Conservation (phyloP, 37 sponge, comb jelly and placozoan species). For the Ephydatia muelleri region DNA sequence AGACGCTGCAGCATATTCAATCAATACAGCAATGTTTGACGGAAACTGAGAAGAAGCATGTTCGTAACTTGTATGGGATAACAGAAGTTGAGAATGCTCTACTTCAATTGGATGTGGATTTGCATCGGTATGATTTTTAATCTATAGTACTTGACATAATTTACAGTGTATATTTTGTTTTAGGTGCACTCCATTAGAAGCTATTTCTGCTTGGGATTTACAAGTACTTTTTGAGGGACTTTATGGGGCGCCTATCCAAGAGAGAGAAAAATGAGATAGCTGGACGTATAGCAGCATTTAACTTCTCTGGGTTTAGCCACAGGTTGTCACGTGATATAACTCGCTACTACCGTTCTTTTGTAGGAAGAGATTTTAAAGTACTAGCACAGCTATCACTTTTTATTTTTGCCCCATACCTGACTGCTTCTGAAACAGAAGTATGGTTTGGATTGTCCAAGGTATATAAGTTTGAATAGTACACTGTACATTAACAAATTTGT, state of each 20-base stretch:
- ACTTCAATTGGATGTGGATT: constrained; percentile 1
- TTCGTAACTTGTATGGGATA: constrained; percentile 8
- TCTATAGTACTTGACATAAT: background rate
- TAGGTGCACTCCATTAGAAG: constrained; percentile 45
- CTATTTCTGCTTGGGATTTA: constrained; percentile 36
- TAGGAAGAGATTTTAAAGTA: constrained; percentile 47
- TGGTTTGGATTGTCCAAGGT: constrained; percentile 14
- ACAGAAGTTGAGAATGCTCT: constrained; percentile 11
- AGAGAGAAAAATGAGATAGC: constrained; percentile 22
- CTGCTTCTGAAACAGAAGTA: background rate
- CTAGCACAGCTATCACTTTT: constrained; percentile 45
- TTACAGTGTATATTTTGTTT: background rate
- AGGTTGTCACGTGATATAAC: constrained; percentile 8
- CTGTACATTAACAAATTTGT: background rate
- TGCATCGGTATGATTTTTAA: background rate
- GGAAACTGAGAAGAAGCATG: background rate
- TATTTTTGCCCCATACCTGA: constrained; percentile 29
- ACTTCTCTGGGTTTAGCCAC: constrained; percentile 21
- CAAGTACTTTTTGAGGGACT: constrained; percentile 33
- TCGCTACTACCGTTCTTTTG: constrained; percentile 24
- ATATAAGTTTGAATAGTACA: background rate
- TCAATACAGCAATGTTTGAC: background rate
- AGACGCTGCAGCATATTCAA: background rate
- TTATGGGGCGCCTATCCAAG: constrained; percentile 13
- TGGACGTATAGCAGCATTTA: constrained; percentile 17